Base-by-base conservation (phyloP, 2,888 invertebrate genomes). In the Melipona beecheii region DNA sequence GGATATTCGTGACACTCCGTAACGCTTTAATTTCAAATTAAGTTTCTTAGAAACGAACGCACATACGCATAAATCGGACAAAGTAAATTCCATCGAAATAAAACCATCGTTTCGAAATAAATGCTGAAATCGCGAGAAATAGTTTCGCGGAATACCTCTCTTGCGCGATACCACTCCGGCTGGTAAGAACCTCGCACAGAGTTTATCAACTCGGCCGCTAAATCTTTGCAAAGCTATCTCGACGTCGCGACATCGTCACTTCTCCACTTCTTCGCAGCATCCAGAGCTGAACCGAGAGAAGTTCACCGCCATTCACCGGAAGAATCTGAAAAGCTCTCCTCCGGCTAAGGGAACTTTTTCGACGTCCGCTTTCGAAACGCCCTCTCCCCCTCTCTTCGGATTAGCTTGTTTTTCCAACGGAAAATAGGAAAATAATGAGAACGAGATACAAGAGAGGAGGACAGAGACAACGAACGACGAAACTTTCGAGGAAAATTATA, bases 401-500 rank as follows among this genome's bases (percentile, higher is more conserved):
- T 83, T 62, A 50, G 70, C 50, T 75, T 83, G 83, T 83, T 84
- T 83, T 84, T 69, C 43, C 72, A 17, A 5, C 56, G 11, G n/a
- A 21, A 13, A 21, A 68, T 49, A 71, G 68, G 58, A 15, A 78
- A 68, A 75, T 72, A n/a, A 43, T 64, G 65, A 15, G 2, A 11
- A 19, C 54, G 50, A 49, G 76, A 82, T 81, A 83, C 82, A 76
- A 71, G 75, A 19, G 72, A 66, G 62, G 72, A 74, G 52, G 71
- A 56, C 74, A 43, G 75, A 75, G 81, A 75, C 78, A 81, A 86
- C 86, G 86, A 75, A 77, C 68, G 73, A 83, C 66, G 50, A 49
- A 83, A 79, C 76, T 75, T 56, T 13, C 62, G 62, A 27, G 77
- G 88, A 86, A 88, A 90, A 89, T 90, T 89, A 90, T 90, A 83